A percentile compares a stretch with the other conserved stretches of the same genome.
phyloP scores from a whole-genome alignment of 2,797 vertebrate species.

The Coracias cyanogaster region DNA sequence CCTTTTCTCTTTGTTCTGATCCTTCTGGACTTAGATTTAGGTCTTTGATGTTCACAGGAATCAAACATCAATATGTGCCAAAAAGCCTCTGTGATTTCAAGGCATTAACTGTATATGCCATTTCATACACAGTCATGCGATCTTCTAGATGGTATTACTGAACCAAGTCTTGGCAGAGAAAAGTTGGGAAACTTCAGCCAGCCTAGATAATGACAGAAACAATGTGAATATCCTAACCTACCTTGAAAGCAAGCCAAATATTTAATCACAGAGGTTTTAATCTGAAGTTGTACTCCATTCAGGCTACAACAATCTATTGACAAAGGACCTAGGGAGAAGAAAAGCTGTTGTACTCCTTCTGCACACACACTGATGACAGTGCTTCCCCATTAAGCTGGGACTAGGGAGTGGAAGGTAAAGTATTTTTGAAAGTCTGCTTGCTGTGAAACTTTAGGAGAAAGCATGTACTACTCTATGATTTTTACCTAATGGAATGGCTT shows the following conservation, averaged over 20 bases:
- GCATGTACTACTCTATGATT: neutral
- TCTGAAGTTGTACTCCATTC: neutral
- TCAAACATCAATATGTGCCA: neutral
- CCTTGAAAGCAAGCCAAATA: neutral
- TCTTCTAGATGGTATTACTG: neutral
- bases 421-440: neutral
- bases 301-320: neutral
- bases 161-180: neutral
- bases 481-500: neutral
- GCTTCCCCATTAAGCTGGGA: no score
- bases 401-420: fast-evolving
- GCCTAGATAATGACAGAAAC: neutral
- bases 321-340: neutral
- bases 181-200: neutral
- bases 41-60: neutral
- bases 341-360: neutral
- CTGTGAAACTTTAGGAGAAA: neutral
- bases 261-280: neutral
- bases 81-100: neutral
- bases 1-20: neutral
- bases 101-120: neutral
- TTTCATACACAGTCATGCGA: neutral
- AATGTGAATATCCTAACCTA: neutral
- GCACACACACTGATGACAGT: neutral
- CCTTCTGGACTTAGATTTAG: neutral